Evolutionary conservation across 2,113 vertebrate species (phyloP), one percentile per base, ranked within the genome.

Genomic region (Chaenocephalus aceratus): DNA sequence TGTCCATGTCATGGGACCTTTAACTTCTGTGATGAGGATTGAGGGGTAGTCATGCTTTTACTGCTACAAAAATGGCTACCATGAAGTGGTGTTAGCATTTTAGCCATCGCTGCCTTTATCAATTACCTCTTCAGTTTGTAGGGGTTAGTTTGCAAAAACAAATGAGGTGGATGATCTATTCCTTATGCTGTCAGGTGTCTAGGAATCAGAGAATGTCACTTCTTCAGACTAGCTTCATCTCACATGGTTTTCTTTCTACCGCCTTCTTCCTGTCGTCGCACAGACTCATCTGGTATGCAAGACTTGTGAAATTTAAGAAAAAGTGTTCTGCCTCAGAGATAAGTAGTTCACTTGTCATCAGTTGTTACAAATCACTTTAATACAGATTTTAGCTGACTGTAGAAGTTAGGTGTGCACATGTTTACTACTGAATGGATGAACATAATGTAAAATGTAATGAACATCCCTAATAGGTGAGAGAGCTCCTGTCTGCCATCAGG

Each of bases 71-170:
- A 56, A 41, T 73, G 9, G 9, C 77, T 77, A 56, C 62, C 6
- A 59, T 14, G 34, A 67, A 4, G 63, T 80, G 58, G 34, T 54
- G 34, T 68, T 41, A 48, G 36, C 44, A 36, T 78, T 86, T 88
- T 63, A 87, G 72, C 85, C 86, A 61, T 67, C 9, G 77, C 88
- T 89, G 88, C 79, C 91, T 92, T 91, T 70, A 72, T 72, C 51
- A 23, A 4, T 72, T 62, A 72, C 61, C 75, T 69, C 72, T 59
- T 89, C 36, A 64, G 70, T 79, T 66, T 57, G 2, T 63, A 41
- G 75, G 0, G 62, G 46, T 65, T 45, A 56, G 36, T 78, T 72
- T 72, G 72, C 69, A 30, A 30, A 67, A 23, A 36, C 46, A 63
- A 5, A 0, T 3, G 2, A 53, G 69, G 23, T 63, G 12, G 9